phyloP scores from a whole-genome alignment of 2,797 vertebrate species.

The Hirundo rustica region DNA sequence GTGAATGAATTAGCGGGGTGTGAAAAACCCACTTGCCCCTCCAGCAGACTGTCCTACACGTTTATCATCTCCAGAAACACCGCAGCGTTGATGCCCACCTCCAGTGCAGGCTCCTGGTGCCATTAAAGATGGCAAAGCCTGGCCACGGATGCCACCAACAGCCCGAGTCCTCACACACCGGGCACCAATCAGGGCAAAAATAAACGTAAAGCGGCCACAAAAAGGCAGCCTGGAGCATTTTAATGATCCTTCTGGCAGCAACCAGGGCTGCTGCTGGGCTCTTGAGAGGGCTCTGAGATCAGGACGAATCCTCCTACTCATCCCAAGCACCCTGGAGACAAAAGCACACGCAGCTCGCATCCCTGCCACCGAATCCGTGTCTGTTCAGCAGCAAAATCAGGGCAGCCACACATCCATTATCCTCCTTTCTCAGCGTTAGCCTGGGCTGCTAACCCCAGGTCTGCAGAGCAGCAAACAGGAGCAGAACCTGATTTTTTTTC shows the following conservation, averaged over 20 bases:
- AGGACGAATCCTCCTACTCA: not conserved
- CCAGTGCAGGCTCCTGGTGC: not conserved
- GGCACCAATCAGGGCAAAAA: not conserved
- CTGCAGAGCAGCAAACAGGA: not conserved
- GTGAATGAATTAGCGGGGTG: not conserved
- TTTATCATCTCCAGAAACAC: not conserved
- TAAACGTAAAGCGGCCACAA: fast-evolving
- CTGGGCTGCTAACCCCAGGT: fast-evolving
- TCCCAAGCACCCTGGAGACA: conserved; percentile 6
- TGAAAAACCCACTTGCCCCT: not conserved
- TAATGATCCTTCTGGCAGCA: not conserved
- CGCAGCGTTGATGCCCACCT: conserved; percentile 20
- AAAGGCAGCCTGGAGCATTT: not conserved
- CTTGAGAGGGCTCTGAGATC: not conserved
- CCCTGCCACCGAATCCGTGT: not conserved
- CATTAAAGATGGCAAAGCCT: fast-evolving
- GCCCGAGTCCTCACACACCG: not conserved
- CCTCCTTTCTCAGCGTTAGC: not conserved
- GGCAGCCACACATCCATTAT: not conserved
- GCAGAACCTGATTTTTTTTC: not conserved
- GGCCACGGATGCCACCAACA: not conserved
- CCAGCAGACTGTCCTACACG: not conserved
- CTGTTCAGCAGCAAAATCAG: not conserved
- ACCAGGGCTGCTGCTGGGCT: not conserved
- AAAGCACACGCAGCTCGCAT: not conserved